Base-by-base conservation (phyloP, 2,797 vertebrate genomes). In the Botia almorhae region DNA sequence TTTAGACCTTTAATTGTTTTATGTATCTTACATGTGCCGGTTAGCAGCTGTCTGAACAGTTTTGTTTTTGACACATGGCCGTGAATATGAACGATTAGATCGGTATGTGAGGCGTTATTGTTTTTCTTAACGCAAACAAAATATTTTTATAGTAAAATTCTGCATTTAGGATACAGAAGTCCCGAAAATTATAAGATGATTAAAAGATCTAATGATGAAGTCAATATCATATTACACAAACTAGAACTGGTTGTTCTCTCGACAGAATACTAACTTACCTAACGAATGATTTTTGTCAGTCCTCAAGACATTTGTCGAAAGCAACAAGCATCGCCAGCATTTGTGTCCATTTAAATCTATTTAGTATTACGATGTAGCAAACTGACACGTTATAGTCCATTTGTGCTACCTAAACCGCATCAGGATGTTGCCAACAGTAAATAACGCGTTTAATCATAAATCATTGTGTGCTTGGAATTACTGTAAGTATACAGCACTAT, bases 301-400 rank as follows among this genome's bases (percentile, higher is more conserved):
- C 29, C 26, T 50, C 12, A 50, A 50, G 10, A 50, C 10, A 11
- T 50, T 50, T 50, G 46, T 50, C 46, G 12, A 8, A 58, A 16
- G n/a, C 16, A 58, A 58, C 55, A 26, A 61, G 60, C 23, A 63
- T 63, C 19, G 7, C 13, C n/a, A 17, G 14, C 51, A 53, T 12
- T 64, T 13, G n/a, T 21, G 16, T 29, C 55, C 26, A 3, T 56
- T 55, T 29, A 58, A 56, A 23, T n/a, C 64, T 39, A 7, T 13
- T 2, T 26, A 46, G 46, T 29, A 21, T 79, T 76, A 50, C 58
- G 12, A 60, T 74, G 50, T 74, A 82, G 78, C 64, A 75, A 50
- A 72, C 36, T 61, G 48, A 74, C 19, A 33, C 58, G 13, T 39
- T 61, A 7, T 4, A 55, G 76, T 63, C 14, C 21, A 7, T 56